Conservation (phyloP, 2,888 invertebrate species). For the Microchrysa polita region DNA sequence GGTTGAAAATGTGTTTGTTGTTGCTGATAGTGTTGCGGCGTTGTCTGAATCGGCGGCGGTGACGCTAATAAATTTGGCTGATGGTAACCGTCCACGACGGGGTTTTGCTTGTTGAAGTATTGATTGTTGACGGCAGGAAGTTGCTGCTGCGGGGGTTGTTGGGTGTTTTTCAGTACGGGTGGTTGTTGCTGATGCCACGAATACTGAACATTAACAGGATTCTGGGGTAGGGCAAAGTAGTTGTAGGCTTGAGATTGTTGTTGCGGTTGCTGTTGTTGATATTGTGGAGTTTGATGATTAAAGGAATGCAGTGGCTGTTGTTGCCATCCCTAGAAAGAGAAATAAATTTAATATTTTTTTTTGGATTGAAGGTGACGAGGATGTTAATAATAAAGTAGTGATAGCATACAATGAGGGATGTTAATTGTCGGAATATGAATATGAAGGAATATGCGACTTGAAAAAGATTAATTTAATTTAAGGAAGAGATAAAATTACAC, state of each 20-base stretch:
- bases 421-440: no score
- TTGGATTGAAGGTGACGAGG: no score
- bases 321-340: constrained; percentile 4
- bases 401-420: no score
- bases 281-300: neutral
- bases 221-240: neutral
- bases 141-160: constrained; percentile 19
- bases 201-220: constrained; percentile 4
- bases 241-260: constrained; percentile 45
- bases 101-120: constrained; percentile 35
- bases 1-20: constrained; percentile 29
- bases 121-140: constrained; percentile 17
- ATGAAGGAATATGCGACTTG: no score
- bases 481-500: no score
- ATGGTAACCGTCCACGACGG: constrained; percentile 21
- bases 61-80: constrained; percentile 17
- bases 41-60: neutral
- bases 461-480: no score
- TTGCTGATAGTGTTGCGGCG: constrained; percentile 27
- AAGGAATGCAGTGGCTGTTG: neutral
- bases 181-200: constrained; percentile 46
- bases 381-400: no score
- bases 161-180: constrained; percentile 32
- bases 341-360: neutral
- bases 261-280: constrained; percentile 44